Percentiles rank a stretch among this genome's conserved stretches.
These are phyloP conservation scores for Pipistrellus pygmaeus DNA, from an alignment of 2,797 vertebrate species.

Conservation along the genomic window DNA sequence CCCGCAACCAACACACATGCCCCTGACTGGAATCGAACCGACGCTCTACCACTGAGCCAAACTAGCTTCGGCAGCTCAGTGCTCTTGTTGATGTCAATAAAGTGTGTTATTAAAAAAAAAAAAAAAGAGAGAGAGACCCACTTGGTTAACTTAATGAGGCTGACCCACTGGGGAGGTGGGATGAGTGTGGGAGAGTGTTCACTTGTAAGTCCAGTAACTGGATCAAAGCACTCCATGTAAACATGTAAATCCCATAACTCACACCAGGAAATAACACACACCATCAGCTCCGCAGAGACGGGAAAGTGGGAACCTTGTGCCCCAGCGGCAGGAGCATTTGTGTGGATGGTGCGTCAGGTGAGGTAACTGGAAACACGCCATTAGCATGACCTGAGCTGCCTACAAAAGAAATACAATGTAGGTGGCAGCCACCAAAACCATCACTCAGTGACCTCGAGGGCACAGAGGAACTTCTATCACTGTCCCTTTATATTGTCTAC, in stretches of 20 bases:
- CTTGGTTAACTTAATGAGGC: neutral
- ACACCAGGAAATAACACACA: neutral
- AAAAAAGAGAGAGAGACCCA: too few relatives aligned
- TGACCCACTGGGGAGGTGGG: neutral
- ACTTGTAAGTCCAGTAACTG: neutral
- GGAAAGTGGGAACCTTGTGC: neutral
- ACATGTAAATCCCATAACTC: neutral
- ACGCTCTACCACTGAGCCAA: too few relatives aligned
- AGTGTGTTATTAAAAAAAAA: neutral
- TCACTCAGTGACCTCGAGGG: neutral
- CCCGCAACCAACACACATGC: too few relatives aligned
- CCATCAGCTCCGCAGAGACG: neutral
- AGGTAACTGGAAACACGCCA: neutral
- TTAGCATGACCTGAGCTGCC: neutral
- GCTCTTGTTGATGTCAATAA: neutral
- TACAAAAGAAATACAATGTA: too few relatives aligned
- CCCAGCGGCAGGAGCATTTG: neutral
- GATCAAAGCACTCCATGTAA: neutral
- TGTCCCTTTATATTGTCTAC: neutral
- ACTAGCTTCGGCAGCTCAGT: neutral
- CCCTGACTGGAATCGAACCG: too few relatives aligned
- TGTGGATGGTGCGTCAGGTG: too few relatives aligned
- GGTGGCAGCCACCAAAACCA: neutral
- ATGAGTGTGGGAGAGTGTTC: fast-evolving
- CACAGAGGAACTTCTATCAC: too few relatives aligned